Conservation (phyloP, 1,140 invertebrate species). For the Calephelis virginiensis region DNA sequence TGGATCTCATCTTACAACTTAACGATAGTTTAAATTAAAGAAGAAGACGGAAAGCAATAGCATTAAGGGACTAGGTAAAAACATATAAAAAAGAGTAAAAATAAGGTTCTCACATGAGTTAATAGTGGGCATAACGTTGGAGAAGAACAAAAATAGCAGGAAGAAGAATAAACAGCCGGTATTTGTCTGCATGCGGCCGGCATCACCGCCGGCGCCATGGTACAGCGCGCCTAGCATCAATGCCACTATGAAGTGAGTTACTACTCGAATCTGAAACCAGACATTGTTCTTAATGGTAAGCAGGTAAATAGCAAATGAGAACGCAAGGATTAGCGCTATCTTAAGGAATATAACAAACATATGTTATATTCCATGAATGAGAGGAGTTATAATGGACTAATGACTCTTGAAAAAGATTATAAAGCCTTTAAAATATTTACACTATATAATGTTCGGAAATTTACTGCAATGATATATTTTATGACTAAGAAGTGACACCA, state of each 20-base stretch:
- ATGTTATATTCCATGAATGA: no score
- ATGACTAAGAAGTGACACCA: no score
- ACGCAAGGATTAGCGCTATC: not conserved
- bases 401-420: no score
- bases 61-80: no score
- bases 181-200: conserved; percentile 87
- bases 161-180: conserved; percentile 91
- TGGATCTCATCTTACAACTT: no score
- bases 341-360: no score
- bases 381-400: no score
- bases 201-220: conserved; percentile 89
- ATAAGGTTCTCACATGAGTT: conserved; percentile 86
- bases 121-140: conserved; percentile 93
- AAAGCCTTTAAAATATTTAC: no score
- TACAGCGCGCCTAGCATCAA: conserved; percentile 90
- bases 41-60: no score
- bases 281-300: not conserved
- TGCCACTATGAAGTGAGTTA: conserved; percentile 86
- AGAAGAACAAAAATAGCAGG: conserved; percentile 91
- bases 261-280: conserved; percentile 81
- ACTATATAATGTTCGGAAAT: no score
- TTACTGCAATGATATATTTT: no score
- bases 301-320: not conserved
- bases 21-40: no score
- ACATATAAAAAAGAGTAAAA: conserved; percentile 31